phyloP scores from a whole-genome alignment of 2,888 invertebrate species.

The Taphrorychus bicolor region DNA sequence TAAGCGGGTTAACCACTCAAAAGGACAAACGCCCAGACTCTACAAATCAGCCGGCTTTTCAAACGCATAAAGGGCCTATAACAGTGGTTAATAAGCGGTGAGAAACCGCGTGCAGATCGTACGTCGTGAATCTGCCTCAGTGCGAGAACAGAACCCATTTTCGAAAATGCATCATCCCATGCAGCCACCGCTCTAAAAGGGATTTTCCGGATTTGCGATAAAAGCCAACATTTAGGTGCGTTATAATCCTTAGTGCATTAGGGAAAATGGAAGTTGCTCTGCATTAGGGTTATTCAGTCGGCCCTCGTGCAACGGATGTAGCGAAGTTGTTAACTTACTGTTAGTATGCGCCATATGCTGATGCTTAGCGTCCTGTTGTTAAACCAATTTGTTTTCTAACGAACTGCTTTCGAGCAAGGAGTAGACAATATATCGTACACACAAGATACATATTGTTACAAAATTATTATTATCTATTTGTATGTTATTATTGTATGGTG shows the following conservation, averaged over 20 bases:
- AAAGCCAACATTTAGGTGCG: slow-evolving; percentile 58
- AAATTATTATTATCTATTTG: too few species aligned
- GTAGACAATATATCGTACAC: too few species aligned
- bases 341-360: slow-evolving; percentile 6
- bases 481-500: too few species aligned
- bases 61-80: slow-evolving; percentile 1
- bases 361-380: slow-evolving; percentile 21
- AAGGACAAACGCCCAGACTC: slow-evolving; percentile 49
- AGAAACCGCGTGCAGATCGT: too few species aligned
- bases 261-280: slow-evolving; percentile 48
- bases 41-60: slow-evolving; percentile 42
- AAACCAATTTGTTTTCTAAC: not conserved
- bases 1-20: slow-evolving; percentile 44
- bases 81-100: too few species aligned
- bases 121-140: too few species aligned
- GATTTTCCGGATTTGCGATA: slow-evolving; percentile 53
- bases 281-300: slow-evolving; percentile 29
- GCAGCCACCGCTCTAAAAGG: slow-evolving; percentile 46
- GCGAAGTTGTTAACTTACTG: slow-evolving; percentile 26
- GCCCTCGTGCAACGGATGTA: slow-evolving; percentile 4
- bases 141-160: slow-evolving; percentile 1
- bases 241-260: slow-evolving; percentile 59
- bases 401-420: not conserved
- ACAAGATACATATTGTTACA: too few species aligned
- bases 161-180: slow-evolving; percentile 36